Evolutionary conservation across 2,888 invertebrate genomes (phyloP).

Genomic region (Dermolepida albohirtum): DNA sequence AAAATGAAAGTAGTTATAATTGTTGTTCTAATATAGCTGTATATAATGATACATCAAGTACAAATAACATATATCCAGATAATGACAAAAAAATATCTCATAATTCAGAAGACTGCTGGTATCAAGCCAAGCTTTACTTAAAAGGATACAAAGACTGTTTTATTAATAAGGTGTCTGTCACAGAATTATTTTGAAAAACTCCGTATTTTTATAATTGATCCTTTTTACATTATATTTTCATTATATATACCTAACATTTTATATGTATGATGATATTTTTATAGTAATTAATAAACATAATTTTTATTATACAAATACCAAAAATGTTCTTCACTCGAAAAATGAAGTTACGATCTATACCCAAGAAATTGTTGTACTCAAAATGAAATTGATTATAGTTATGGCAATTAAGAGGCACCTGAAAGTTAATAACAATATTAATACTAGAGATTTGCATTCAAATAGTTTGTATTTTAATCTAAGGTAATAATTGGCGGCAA

Average conservation of each 20-base stretch:
- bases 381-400: no score
- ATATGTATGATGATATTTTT: no score
- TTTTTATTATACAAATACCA: no score
- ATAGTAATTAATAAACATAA: no score
- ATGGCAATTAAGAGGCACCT: no score
- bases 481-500: no score
- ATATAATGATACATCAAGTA: conserved; percentile 52
- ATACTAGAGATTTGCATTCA: no score
- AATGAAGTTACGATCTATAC: no score
- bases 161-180: conserved; percentile 69
- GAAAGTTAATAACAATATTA: no score
- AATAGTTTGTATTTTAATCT: no score
- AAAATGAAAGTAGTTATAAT: conserved; percentile 40
- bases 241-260: background rate
- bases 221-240: background rate
- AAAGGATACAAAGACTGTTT: conserved; percentile 72
- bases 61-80: conserved; percentile 24
- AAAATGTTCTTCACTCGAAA: no score
- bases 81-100: conserved; percentile 41
- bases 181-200: conserved; percentile 66
- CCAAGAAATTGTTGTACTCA: no score
- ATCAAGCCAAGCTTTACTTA: conserved; percentile 68
- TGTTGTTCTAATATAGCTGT: conserved; percentile 59
- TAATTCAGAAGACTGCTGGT: conserved; percentile 63
- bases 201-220: background rate